Percentiles rank a stretch among this genome's conserved stretches.
These are phyloP conservation scores for Dexiosoma caninum DNA, from an alignment of 2,888 invertebrate species.

Conservation along the genomic window DNA sequence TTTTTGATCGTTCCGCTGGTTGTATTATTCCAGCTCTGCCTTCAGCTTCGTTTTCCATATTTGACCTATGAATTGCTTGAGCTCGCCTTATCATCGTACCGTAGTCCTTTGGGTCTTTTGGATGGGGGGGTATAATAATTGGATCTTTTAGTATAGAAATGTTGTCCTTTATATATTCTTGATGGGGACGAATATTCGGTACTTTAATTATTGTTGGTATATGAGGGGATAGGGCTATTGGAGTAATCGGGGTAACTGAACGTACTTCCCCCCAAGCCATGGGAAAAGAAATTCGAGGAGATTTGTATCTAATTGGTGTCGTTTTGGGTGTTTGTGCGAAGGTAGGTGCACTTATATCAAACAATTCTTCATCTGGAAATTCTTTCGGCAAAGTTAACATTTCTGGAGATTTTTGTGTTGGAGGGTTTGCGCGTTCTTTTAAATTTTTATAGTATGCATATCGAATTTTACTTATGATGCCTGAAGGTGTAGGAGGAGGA, in stretches of 20 bases:
- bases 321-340: slow-evolving; percentile 10
- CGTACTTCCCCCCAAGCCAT: slow-evolving; percentile 33
- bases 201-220: background rate
- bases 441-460: background rate
- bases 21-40: background rate
- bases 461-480: slow-evolving; percentile 31
- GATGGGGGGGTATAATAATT: slow-evolving; percentile 30
- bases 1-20: background rate
- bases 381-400: slow-evolving; percentile 16
- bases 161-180: background rate
- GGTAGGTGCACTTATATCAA: slow-evolving; percentile 29
- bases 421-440: background rate
- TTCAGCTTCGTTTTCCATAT: slow-evolving; percentile 15
- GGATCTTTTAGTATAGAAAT: background rate
- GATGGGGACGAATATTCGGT: background rate
- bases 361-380: slow-evolving; percentile 40
- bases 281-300: slow-evolving; percentile 41
- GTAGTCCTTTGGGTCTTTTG: slow-evolving; percentile 43
- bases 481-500: slow-evolving; percentile 41
- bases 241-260: background rate
- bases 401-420: background rate
- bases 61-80: slow-evolving; percentile 38
- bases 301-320: background rate
- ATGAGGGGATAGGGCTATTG: background rate
- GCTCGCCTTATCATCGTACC: slow-evolving; percentile 41